Evolutionary conservation across 2,888 invertebrate genomes (phyloP).

Genomic region (Phasia obesa): DNA sequence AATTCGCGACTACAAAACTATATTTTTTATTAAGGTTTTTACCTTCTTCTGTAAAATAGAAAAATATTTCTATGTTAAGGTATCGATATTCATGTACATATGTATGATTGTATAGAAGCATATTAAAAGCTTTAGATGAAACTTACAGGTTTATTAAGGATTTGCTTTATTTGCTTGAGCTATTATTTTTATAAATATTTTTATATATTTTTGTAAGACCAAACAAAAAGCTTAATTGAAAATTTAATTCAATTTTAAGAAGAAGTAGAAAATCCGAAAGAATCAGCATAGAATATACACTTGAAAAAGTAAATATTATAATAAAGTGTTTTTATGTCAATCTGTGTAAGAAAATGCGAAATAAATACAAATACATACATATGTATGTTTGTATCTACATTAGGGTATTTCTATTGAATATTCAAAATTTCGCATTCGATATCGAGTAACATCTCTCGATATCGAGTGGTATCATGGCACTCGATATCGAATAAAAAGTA

Average conservation of each 20-base stretch:
- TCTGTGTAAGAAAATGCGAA: too few species aligned
- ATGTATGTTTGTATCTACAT: too few species aligned
- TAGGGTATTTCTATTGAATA: too few species aligned
- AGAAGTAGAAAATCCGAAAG: conserved; percentile 2
- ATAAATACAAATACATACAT: too few species aligned
- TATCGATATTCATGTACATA: background rate
- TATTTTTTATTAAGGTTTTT: too few species aligned
- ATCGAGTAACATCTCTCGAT: too few species aligned
- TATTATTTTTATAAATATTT: conserved; percentile 4
- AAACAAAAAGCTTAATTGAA: conserved; percentile 57
- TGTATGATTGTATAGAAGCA: background rate
- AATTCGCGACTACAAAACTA: too few species aligned
- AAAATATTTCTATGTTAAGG: too few species aligned
- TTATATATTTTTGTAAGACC: background rate
- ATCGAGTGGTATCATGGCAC: too few species aligned
- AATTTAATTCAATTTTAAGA: conserved; percentile 54
- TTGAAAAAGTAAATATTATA: conserved; percentile 12
- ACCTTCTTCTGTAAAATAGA: too few species aligned
- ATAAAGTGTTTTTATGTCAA: background rate
- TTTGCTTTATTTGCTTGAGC: conserved; percentile 39
- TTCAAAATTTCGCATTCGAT: too few species aligned
- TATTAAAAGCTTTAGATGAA: conserved; percentile 17
- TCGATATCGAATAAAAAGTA: too few species aligned
- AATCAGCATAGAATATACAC: background rate
- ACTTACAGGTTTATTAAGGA: conserved; percentile 45